A percentile compares a stretch with the other conserved stretches of the same genome.
These are phyloP conservation scores for Monochamus alternatus DNA, from an alignment of 2,888 invertebrate genomes.

Conservation along the genomic window DNA sequence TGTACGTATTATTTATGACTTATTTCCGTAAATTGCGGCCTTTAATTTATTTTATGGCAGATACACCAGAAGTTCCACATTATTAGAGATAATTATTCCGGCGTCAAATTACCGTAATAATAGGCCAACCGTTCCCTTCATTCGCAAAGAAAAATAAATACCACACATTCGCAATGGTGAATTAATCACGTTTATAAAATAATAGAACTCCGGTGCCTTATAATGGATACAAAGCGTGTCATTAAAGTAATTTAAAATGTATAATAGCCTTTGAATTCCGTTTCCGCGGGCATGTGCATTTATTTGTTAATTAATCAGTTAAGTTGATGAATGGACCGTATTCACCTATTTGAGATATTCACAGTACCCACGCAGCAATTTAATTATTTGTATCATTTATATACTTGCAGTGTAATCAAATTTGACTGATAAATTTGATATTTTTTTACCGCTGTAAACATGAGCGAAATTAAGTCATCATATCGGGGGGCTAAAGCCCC, in stretches of 20 bases:
- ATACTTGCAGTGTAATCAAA: too few relatives aligned
- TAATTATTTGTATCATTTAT: too few relatives aligned
- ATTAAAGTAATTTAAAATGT: constrained; percentile 13
- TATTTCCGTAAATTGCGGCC: neutral
- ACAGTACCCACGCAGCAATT: too few relatives aligned
- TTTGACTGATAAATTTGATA: too few relatives aligned
- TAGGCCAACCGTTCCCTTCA: neutral
- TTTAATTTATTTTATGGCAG: constrained; percentile 3
- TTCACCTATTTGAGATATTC: too few relatives aligned
- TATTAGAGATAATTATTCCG: constrained; percentile 3
- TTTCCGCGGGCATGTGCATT: neutral
- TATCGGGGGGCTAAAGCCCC: too few relatives aligned
- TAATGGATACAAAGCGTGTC: constrained; percentile 7
- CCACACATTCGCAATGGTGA: neutral
- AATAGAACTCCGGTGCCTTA: constrained; percentile 6
- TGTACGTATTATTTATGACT: neutral
- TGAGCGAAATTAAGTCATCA: too few relatives aligned
- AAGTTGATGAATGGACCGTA: neutral
- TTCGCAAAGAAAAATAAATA: neutral
- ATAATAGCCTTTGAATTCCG: neutral
- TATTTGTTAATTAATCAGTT: constrained; percentile 2
- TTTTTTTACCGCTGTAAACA: too few relatives aligned
- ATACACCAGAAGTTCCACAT: constrained; percentile 1
- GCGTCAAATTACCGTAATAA: neutral
- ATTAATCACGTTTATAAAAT: constrained; percentile 11